These are phyloP conservation scores for Drosophila arawakana DNA, from an alignment of 1,140 invertebrate genomes.

Conservation along the genomic window DNA sequence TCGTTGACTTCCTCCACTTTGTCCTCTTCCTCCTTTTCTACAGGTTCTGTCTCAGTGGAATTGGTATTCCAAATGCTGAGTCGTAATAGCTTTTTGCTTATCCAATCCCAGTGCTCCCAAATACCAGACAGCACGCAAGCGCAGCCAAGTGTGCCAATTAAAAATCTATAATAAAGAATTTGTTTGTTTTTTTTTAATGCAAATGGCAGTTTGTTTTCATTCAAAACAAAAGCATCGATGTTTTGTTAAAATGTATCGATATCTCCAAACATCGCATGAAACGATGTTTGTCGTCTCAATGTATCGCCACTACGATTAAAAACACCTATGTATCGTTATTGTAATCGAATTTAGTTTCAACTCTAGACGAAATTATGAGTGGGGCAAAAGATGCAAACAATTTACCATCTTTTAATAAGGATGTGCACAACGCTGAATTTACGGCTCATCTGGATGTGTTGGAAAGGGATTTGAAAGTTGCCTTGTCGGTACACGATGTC, in stretches of 20 bases:
- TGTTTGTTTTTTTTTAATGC: not conserved
- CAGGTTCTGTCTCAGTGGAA: not conserved
- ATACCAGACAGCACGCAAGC: conserved; percentile 31
- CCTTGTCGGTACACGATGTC: conserved; percentile 2
- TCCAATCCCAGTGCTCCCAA: conserved; percentile 51
- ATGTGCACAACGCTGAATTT: conserved; percentile 12
- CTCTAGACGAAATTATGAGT: too few species aligned
- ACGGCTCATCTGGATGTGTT: conserved; percentile 32
- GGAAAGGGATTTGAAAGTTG: conserved; percentile 45
- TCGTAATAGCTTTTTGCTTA: conserved; percentile 16
- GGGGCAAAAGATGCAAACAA: too few species aligned
- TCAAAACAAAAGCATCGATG: too few species aligned
- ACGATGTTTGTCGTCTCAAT: too few species aligned
- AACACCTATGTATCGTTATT: too few species aligned
- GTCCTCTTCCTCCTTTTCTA: conserved; percentile 8
- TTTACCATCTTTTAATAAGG: too few species aligned
- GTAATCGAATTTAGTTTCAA: too few species aligned
- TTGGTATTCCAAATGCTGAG: not conserved
- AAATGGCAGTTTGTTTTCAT: not conserved
- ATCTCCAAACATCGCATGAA: too few species aligned
- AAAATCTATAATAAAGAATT: conserved; percentile 21
- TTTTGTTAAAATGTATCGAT: too few species aligned
- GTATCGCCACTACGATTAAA: too few species aligned
- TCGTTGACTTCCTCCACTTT: conserved; percentile 13
- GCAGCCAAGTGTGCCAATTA: conserved; percentile 9